Evolutionary conservation across 2,888 invertebrate genomes (phyloP).

Genomic region (Argyra leucocephala): DNA sequence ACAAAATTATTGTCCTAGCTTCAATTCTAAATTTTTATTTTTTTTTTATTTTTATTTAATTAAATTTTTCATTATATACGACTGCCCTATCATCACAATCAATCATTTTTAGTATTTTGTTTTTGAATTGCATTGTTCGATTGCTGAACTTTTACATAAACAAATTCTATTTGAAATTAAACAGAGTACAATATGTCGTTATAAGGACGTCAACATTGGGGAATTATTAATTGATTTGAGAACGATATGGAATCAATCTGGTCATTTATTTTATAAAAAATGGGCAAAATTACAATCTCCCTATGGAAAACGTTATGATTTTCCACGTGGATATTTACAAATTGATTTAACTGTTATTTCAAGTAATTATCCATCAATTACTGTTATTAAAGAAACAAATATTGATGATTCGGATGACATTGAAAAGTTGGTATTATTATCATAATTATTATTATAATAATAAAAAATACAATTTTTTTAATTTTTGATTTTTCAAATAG

Average conservation of each 20-base stretch:
- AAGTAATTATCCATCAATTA: slow-evolving; percentile 49
- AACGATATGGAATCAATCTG: slow-evolving; percentile 64
- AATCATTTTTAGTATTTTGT: slow-evolving; percentile 57
- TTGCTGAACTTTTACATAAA: slow-evolving; percentile 50
- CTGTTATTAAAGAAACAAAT: not conserved
- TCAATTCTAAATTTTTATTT: too few relatives aligned
- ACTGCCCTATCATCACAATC: too few relatives aligned
- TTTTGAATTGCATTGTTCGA: slow-evolving; percentile 53
- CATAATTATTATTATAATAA: too few relatives aligned
- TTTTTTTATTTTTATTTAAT: too few relatives aligned
- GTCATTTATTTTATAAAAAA: slow-evolving; percentile 74
- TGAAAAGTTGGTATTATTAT: slow-evolving; percentile 43
- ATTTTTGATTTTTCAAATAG: not conserved
- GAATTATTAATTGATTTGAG: slow-evolving; percentile 55
- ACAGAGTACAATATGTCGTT: slow-evolving; percentile 41
- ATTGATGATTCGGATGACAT: slow-evolving; percentile 57
- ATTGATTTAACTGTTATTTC: slow-evolving; percentile 67
- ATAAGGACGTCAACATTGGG: slow-evolving; percentile 49
- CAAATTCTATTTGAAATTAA: slow-evolving; percentile 53
- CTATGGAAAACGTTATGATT: slow-evolving; percentile 46
- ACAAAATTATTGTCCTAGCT: too few relatives aligned
- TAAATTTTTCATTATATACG: not conserved
- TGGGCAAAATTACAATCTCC: slow-evolving; percentile 71
- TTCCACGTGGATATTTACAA: slow-evolving; percentile 67
- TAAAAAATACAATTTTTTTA: too few relatives aligned